Base-by-base conservation (phyloP, 1,140 invertebrate genomes). In the Leptopilina boulardi region DNA sequence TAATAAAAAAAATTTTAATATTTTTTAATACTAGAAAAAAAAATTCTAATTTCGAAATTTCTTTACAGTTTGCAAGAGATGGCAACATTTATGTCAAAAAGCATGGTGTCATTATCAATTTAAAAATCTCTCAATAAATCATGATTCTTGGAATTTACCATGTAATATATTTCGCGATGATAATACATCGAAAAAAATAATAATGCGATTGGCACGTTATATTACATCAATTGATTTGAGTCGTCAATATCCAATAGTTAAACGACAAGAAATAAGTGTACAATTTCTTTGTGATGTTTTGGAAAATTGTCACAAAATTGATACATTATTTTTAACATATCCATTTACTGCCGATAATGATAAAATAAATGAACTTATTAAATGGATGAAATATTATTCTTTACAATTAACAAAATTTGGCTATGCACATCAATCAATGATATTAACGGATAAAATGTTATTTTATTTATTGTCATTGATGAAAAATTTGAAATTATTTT, bases 91-190 rank as follows among this genome's bases (percentile, higher is more conserved):
- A 3, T n/a, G 59, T 30, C 15, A 26, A 15, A 30, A 26, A 30
- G 15, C n/a, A 6, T 66, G 59, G 59, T 66, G 59, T 13, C 23
- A 66, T 15, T 66, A 66, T 51, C 47, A 51, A 51, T 51, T 51
- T 13, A 66, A n/a, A 66, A 66, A 30, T 34, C 59, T 66, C 15
- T 26, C 15, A 0, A 2, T 30, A 0, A 23, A 66, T 26, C 23
- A 30, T 3, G 10, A n/a, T 6, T n/a, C 47, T 3, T 51, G n/a
- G 15, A 51, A 51, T 51, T 51, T 51, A 4, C 47, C 47, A 18
- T 51, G 47, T n/a, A 5, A 18, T n/a, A 18, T 51, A 51, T 18
- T 51, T n/a, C 5, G 18, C 1, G 15, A 51, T 18, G n/a, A 51
- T 18, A 51, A 4, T 18, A 51, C 47, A 3, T 18, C 47, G n/a